Base-by-base conservation (phyloP, 2,797 vertebrate genomes). In the Falco novaeseelandiae region DNA sequence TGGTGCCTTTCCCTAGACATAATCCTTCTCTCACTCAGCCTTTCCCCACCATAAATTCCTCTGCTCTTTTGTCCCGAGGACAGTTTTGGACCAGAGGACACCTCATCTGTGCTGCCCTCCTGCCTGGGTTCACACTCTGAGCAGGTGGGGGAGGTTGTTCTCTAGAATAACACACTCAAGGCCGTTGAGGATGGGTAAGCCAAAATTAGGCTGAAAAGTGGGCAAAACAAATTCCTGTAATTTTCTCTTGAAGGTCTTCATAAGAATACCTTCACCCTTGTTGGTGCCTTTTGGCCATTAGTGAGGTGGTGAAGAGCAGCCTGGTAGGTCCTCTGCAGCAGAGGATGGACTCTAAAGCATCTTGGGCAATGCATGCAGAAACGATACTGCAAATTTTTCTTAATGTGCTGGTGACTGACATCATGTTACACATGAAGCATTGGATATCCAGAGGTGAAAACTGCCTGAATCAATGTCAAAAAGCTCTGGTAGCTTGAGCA, bases 351-450 rank as follows among this genome's bases (percentile, higher is more conserved):
- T 27, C 42, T 6, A 21, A 32, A 49, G 19, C 57, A 52, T 25
- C 48, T 51, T 23, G 55, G 49, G 44, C 40, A 32, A 4, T 25
- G 46, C 4, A 0, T 4, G 8, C 30, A 73, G 67, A 26, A 48
- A 42, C 2, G 11, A 21, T 18, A 27, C 40, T 32, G 8, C 21
- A 27, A 25, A 49, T 13, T 26, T 34, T 63, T 48, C 49, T 38
- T 42, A 15, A 12, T 1, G 16, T 84, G 48, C 66, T 40, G 29
- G 22, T 32, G 32, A 6, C 38, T 63, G 44, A 26, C 29, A 3
- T 10, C 3, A 6, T 12, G 25, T 58, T 83, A 65, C 40, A 8
- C 4, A 0, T 2, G 51, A 59, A n/a, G 5, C 17, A 9, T 7
- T 77, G 14, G 40, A 38, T 7, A 13, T 34, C 22, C 44, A 25